Evolutionary conservation across 2,113 vertebrate species (phyloP).

Genomic region (Dunckerocampus dactyliophorus): DNA sequence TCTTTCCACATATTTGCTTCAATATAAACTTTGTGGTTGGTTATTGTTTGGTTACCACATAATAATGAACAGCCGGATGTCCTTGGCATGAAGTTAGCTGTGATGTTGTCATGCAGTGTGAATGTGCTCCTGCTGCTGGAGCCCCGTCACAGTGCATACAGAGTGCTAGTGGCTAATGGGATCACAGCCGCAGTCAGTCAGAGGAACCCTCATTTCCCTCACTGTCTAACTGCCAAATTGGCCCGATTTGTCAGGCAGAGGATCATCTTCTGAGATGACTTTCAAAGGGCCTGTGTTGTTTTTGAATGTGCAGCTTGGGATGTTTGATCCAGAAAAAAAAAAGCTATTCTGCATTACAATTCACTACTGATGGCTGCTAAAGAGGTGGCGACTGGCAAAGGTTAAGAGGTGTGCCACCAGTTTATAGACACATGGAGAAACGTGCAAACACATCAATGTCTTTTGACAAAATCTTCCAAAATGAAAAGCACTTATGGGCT

Average conservation of each 20-base stretch:
- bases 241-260: slow-evolving; percentile 54
- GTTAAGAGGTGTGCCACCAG: not conserved
- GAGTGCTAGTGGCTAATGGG: slow-evolving; percentile 57
- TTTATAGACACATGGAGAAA: not conserved
- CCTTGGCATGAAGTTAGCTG: not conserved
- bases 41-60: not conserved
- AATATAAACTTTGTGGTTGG: not conserved
- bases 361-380: slow-evolving; percentile 16
- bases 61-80: not conserved
- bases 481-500: no score
- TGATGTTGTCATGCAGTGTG: slow-evolving; percentile 30
- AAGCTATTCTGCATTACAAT: slow-evolving; percentile 29
- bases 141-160: slow-evolving; percentile 47
- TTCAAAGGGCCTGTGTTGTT: slow-evolving; percentile 49
- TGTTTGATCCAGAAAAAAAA: slow-evolving; percentile 45
- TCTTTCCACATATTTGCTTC: not conserved
- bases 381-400: not conserved
- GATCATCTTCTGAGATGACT: slow-evolving; percentile 54
- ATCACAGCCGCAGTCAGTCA: slow-evolving; percentile 55
- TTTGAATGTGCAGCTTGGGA: slow-evolving; percentile 52
- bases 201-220: slow-evolving; percentile 55
- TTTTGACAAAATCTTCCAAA: no score
- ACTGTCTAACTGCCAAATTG: slow-evolving; percentile 59
- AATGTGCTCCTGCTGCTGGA: slow-evolving; percentile 33
- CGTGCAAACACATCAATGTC: no score